Evolutionary conservation across 2,797 vertebrate species (phyloP).

Genomic region (Etheostoma perlongum): DNA sequence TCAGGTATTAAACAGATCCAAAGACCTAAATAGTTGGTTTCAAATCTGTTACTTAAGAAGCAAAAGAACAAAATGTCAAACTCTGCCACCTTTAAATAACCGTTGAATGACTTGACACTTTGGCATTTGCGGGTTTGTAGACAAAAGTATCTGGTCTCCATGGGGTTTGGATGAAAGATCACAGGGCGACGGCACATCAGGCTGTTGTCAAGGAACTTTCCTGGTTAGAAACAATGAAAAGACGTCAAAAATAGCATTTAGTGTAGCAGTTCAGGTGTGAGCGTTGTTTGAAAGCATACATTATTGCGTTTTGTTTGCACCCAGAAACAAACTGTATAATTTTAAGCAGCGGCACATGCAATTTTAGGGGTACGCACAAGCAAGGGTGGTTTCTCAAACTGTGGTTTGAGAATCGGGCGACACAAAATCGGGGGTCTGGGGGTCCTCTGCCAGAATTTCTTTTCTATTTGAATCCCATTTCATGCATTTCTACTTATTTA

Average conservation of each 20-base stretch:
- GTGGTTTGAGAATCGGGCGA: too few species aligned
- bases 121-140: constrained; percentile 67
- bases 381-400: too few species aligned
- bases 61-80: background rate
- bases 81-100: too few species aligned
- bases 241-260: constrained; percentile 31
- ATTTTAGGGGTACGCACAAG: too few species aligned
- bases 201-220: constrained; percentile 47
- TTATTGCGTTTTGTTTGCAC: background rate
- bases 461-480: too few species aligned
- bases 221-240: background rate
- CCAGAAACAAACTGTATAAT: background rate
- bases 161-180: constrained; percentile 57
- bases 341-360: background rate
- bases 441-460: too few species aligned
- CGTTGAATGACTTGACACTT: constrained; percentile 56
- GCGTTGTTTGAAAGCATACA: background rate
- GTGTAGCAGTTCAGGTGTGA: constrained; percentile 12
- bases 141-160: constrained; percentile 42
- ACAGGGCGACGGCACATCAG: constrained; percentile 32
- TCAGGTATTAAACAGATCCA: background rate
- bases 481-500: too few species aligned
- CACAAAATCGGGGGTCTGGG: too few species aligned
- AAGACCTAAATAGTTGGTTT: background rate
- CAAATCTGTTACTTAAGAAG: background rate